Evolutionary conservation across 2,888 invertebrate species (phyloP), one percentile per base, ranked within the genome.

Genomic region (Endotricha flammealis): DNA sequence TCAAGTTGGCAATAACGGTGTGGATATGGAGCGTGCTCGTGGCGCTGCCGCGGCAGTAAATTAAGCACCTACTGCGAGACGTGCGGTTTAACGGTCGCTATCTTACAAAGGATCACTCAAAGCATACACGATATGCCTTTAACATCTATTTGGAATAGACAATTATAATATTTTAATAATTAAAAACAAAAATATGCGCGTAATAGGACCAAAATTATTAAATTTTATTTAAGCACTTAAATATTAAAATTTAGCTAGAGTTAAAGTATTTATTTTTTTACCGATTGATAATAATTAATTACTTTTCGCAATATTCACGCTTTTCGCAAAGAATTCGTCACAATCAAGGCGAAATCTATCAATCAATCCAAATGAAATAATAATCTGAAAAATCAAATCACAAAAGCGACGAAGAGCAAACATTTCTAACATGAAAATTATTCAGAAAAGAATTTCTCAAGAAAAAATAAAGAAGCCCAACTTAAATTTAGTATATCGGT

Each of bases 1-100:
- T 80, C 78, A 78, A 85, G 82, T 78, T 76, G 81, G 82, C 76
- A 82, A 82, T 85, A 83, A 83, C 78, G 74, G 66, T 67, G 72
- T 74, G 77, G 74, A 77, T 80, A 75, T 73, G 78, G 80, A 76
- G 81, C 78, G 74, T 80, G 83, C 70, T 80, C 64, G 71, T 82
- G 85, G 82, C 83, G 73, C 81, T 75, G 71, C 80, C 74, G 71
- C 67, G 67, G 76, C 77, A 76, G 75, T 85, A 82, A 83, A 83
- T 82, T 77, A 78, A 74, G 69, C 48, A 56, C 57, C 64, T 70
- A 64, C 62, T 62, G 64, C 65, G 65, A 63, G 60, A 64, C 66
- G 66, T 62, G 59, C 62, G 63, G 63, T 65, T 63, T 58, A 60
- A 57, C 64, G 70, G 68, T 58, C 68, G 66, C 68, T 65, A 68